Evolutionary conservation across 1,140 invertebrate species (phyloP).

Genomic region (Trachymyrmex cornetzi): DNA sequence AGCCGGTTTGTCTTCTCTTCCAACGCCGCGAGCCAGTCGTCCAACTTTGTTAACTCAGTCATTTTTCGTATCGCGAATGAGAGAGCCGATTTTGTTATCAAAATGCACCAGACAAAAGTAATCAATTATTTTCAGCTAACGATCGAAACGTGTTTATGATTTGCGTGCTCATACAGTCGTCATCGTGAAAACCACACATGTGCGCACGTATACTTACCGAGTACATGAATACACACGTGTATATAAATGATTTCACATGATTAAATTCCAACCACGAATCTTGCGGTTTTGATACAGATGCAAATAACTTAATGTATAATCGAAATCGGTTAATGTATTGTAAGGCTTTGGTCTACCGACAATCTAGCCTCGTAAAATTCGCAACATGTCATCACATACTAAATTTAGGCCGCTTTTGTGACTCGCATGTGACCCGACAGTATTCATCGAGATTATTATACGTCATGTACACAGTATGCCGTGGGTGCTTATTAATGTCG

Average conservation of each 20-base stretch:
- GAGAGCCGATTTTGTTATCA: conserved; percentile 71
- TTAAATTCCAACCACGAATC: conserved; percentile 40
- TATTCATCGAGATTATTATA: conserved; percentile 74
- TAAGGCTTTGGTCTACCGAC: conserved; percentile 40
- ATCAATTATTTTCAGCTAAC: conserved; percentile 72
- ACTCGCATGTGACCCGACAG: conserved; percentile 73
- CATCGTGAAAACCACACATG: conserved; percentile 39
- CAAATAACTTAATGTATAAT: conserved; percentile 47
- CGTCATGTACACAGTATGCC: conserved; percentile 67
- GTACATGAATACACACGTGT: background rate
- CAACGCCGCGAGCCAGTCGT: conserved; percentile 61
- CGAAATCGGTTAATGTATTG: conserved; percentile 46
- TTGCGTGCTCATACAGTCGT: conserved; percentile 20
- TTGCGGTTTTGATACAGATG: conserved; percentile 30
- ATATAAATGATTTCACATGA: conserved; percentile 46
- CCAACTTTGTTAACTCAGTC: conserved; percentile 73
- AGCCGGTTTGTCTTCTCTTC: conserved; percentile 54
- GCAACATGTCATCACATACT: conserved; percentile 63
- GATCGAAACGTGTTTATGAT: conserved; percentile 40
- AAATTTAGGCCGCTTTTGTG: conserved; percentile 72
- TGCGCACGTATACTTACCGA: background rate
- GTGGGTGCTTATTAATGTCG: conserved; percentile 73
- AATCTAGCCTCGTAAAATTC: conserved; percentile 55
- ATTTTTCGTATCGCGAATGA: conserved; percentile 70
- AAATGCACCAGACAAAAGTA: conserved; percentile 72